phyloP scores from a whole-genome alignment of 2,888 invertebrate genomes.

The Hirtodrosophila histrioides region DNA sequence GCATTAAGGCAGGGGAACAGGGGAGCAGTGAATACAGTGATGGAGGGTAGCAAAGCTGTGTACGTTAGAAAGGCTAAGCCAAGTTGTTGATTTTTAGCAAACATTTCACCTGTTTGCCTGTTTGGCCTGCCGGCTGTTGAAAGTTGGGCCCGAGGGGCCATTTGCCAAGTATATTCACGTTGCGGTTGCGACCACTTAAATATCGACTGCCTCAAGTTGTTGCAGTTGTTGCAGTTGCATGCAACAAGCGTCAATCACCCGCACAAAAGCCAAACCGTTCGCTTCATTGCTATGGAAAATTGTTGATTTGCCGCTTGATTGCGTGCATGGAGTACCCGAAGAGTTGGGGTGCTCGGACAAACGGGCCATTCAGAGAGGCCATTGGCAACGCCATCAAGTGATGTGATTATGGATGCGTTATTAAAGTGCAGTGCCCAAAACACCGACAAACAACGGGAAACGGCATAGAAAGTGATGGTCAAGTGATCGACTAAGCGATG shows the following conservation, averaged over 20 bases:
- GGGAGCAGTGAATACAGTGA: neutral
- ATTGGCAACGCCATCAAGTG: constrained; percentile 51
- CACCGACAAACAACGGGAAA: constrained; percentile 40
- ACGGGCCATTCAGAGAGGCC: constrained; percentile 8
- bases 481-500: constrained; percentile 29
- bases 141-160: constrained; percentile 67
- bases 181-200: constrained; percentile 79
- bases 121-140: constrained; percentile 49
- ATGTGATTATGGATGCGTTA: constrained; percentile 65
- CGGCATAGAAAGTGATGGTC: constrained; percentile 35
- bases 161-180: constrained; percentile 58
- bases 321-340: constrained; percentile 61
- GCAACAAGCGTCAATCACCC: constrained; percentile 80
- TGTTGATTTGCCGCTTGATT: constrained; percentile 80
- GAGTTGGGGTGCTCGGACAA: constrained; percentile 23
- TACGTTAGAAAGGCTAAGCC: constrained; percentile 65
- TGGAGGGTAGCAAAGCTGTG: constrained; percentile 3
- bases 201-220: constrained; percentile 74
- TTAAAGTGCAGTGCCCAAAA: constrained; percentile 44
- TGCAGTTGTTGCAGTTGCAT: constrained; percentile 56
- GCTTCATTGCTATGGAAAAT: constrained; percentile 79
- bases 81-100: constrained; percentile 72
- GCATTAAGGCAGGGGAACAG: neutral
- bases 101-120: constrained; percentile 74
- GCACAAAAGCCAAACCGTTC: constrained; percentile 75